These are phyloP conservation scores for Achroia grisella DNA, from an alignment of 1,140 invertebrate genomes.

Conservation along the genomic window DNA sequence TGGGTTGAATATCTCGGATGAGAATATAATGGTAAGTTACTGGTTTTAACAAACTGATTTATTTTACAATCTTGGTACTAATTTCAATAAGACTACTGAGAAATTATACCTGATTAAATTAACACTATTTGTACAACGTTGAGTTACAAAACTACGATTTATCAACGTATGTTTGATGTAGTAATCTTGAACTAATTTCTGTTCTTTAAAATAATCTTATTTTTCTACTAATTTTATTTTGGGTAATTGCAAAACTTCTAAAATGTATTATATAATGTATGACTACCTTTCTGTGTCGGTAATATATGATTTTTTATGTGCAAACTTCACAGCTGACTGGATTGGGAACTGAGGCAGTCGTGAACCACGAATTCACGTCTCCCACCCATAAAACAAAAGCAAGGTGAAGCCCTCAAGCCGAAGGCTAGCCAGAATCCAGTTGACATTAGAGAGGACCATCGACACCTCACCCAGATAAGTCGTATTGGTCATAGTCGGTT, in stretches of 20 bases:
- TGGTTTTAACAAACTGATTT: too few species aligned
- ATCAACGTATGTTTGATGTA: too few species aligned
- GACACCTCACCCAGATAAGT: slow-evolving; percentile 25
- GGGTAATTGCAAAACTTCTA: too few species aligned
- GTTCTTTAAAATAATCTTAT: too few species aligned
- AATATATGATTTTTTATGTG: slow-evolving; percentile 18
- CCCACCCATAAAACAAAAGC: slow-evolving; percentile 14
- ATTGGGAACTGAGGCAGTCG: slow-evolving; percentile 18
- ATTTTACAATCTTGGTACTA: not conserved
- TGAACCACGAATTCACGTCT: slow-evolving; percentile 15
- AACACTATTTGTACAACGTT: too few species aligned
- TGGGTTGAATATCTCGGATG: not conserved
- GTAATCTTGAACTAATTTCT: too few species aligned
- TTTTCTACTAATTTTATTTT: too few species aligned
- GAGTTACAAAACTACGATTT: too few species aligned
- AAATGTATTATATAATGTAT: too few species aligned
- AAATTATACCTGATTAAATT: too few species aligned
- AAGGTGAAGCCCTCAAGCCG: slow-evolving; percentile 19
- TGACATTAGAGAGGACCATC: slow-evolving; percentile 21
- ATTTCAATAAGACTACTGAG: too few species aligned
- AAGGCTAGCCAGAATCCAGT: slow-evolving; percentile 28
- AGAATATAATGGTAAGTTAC: slow-evolving; percentile 3
- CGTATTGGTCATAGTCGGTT: slow-evolving; percentile 3
- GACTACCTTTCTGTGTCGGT: too few species aligned
- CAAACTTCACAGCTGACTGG: slow-evolving; percentile 31